Evolutionary conservation across 2,888 invertebrate genomes (phyloP), one percentile per base, ranked within the genome.

Genomic region (Bhutanitis thaidina): DNA sequence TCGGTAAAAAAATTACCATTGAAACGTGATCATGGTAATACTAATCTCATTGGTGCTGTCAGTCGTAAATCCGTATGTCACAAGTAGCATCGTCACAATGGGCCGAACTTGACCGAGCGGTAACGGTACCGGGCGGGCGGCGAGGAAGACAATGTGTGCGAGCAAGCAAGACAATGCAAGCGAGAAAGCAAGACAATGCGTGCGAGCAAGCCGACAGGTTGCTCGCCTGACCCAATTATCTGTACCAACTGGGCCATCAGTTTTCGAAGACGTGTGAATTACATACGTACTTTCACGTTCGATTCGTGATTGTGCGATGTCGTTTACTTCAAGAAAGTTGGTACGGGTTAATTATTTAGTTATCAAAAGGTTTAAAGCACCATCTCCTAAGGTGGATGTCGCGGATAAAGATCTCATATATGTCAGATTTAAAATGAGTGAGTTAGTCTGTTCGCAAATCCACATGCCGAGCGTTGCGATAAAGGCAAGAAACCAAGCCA

Each of bases 141-240:
- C 74, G 72, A 78, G 71, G 86, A 86, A 88, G 85, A 52, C 52
- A 52, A 52, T 52, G 46, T 47, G 43, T 52, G 85, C 84, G 85
- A 81, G 82, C 72, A 77, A 78, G 74, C 71, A 86, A 88, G 85
- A 52, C 52, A 52, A 52, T 52, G 46, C 52, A 38, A 47, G 85
- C 84, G 85, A 81, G 82, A n/a, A 72, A 78, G 71, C 86, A 86
- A 88, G 85, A 52, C 52, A 52, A 52, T 52, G 46, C 52, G 43
- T 52, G 85, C 84, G 85, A 81, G 82, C 72, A 77, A 78, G 74
- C 71, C 74, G 74, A 73, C 88, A 87, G 89, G 87, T 87, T 87
- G 85, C 82, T 83, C 83, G 83, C 68, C 79, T 87, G 85, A 88
- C 89, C 87, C 76, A 88, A 88, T 87, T 87, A 86, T 81, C 73